Evolutionary conservation across 2,888 invertebrate species (phyloP), one percentile per base, ranked within the genome.

Genomic region (Sarcophaga caerulescens): DNA sequence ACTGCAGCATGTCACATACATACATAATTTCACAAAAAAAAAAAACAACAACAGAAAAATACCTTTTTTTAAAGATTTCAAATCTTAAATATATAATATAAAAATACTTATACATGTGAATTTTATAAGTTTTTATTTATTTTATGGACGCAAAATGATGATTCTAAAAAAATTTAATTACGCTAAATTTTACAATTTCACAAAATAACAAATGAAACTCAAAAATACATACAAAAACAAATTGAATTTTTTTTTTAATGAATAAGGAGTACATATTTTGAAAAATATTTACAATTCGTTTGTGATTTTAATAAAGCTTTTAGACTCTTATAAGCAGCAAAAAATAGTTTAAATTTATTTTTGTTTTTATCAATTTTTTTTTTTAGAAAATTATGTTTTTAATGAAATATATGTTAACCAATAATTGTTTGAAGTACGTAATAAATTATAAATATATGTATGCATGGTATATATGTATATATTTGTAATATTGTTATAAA

Each of bases 351-450:
- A 59, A 65, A 17, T 19, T 73, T 14, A 17, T 59, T 69, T 69
- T n/a, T 59, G 12, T 14, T 73, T 68, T 21, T 57, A 11, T 25
- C n/a, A 65, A 52, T 21, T 21, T 35, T 1, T 44, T 45, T 74
- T 74, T 71, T 8, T 60, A 60, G 14, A 66, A n/a, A 66, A 23
- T 63, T 60, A 75, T 69, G 73, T n/a, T n/a, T n/a, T n/a, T n/a
- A n/a, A n/a, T n/a, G n/a, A n/a, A n/a, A n/a, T n/a, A n/a, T n/a
- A n/a, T n/a, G n/a, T n/a, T n/a, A n/a, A n/a, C n/a, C n/a, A n/a
- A n/a, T 35, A 60, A 71, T 35, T 70, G 12, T 69, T 74, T 71
- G 52, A 73, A 80, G 63, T 82, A 66, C n/a, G 35, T 82, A 76
- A 70, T 47, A 76, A 80, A 69, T 52, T 75, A 69, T 83, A 21